These are phyloP conservation scores for Thripadectes ignobilis DNA, from an alignment of 2,797 vertebrate genomes.

Conservation along the genomic window DNA sequence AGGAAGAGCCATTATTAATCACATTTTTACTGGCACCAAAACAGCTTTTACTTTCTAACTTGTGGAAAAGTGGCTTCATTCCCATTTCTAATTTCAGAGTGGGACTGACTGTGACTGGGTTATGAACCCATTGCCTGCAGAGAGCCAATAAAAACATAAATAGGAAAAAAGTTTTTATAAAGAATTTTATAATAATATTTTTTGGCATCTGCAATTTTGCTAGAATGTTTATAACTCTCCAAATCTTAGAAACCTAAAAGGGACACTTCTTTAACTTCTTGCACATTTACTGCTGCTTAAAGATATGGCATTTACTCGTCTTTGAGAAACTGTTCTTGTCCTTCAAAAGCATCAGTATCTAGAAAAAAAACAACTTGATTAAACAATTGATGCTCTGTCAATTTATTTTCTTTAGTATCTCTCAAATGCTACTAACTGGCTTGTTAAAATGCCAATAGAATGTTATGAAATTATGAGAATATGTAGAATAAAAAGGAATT, in stretches of 20 bases:
- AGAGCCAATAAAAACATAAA: conserved; percentile 58
- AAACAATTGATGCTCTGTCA: not conserved
- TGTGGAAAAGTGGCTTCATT: conserved; percentile 59
- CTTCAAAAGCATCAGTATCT: not conserved
- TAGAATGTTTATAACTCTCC: conserved; percentile 55
- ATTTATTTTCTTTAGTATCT: not conserved
- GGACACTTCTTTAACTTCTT: not conserved
- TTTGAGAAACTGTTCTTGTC: not conserved
- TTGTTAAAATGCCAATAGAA: not conserved
- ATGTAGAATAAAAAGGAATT: not conserved
- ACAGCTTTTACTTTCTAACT: not conserved
- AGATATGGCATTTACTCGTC: not conserved
- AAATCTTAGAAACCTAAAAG: conserved; percentile 38
- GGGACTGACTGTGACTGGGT: conserved; percentile 61
- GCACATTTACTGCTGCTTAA: not conserved
- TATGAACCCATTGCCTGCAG: conserved; percentile 27
- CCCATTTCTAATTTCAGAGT: conserved; percentile 69
- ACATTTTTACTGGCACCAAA: not conserved
- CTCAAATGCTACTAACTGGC: not conserved
- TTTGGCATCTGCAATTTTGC: conserved; percentile 27
- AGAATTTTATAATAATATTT: conserved; percentile 48
- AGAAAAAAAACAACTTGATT: not conserved
- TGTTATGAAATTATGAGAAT: not conserved
- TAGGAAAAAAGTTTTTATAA: conserved; percentile 53
- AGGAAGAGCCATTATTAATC: not conserved